These are phyloP conservation scores for Silurus asotus DNA, from an alignment of 2,113 vertebrate species.

Conservation along the genomic window DNA sequence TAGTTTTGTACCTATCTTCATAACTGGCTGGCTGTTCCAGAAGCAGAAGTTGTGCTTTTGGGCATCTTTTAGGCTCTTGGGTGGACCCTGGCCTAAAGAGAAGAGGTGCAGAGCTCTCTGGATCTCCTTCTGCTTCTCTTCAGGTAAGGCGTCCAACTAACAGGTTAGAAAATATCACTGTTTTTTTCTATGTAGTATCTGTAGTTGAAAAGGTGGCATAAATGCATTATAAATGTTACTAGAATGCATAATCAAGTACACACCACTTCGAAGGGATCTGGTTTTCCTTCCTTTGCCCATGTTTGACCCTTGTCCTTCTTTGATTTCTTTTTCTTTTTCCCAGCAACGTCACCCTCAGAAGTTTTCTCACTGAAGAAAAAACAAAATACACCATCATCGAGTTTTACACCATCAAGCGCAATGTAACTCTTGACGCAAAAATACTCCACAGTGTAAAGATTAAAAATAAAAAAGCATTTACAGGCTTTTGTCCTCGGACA, in stretches of 20 bases:
- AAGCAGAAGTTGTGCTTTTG: slow-evolving; percentile 87
- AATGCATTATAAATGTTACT: background rate
- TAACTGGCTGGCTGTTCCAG: slow-evolving; percentile 96
- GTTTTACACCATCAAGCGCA: background rate
- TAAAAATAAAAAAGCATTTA: slow-evolving; percentile 26
- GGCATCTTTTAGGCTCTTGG: slow-evolving; percentile 91
- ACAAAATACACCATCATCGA: background rate
- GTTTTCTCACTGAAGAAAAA: slow-evolving; percentile 73
- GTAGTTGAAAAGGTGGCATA: background rate
- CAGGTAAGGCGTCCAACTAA: slow-evolving; percentile 87
- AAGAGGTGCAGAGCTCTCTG: slow-evolving; percentile 96
- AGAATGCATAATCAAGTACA: slow-evolving; percentile 8
- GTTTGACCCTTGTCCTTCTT: slow-evolving; percentile 83
- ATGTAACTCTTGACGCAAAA: background rate
- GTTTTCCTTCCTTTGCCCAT: slow-evolving; percentile 76
- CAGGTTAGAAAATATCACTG: background rate
- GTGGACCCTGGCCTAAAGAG: slow-evolving; percentile 83
- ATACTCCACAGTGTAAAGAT: background rate
- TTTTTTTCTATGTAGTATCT: background rate
- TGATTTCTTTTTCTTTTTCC: slow-evolving; percentile 85
- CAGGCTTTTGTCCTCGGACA: slow-evolving; percentile 29
- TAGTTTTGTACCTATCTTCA: slow-evolving; percentile 81
- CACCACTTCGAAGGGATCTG: slow-evolving; percentile 73
- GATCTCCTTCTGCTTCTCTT: slow-evolving; percentile 95
- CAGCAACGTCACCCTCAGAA: slow-evolving; percentile 73